Base-by-base conservation (phyloP, 1,140 invertebrate species). In the Cotesia glomerata region DNA sequence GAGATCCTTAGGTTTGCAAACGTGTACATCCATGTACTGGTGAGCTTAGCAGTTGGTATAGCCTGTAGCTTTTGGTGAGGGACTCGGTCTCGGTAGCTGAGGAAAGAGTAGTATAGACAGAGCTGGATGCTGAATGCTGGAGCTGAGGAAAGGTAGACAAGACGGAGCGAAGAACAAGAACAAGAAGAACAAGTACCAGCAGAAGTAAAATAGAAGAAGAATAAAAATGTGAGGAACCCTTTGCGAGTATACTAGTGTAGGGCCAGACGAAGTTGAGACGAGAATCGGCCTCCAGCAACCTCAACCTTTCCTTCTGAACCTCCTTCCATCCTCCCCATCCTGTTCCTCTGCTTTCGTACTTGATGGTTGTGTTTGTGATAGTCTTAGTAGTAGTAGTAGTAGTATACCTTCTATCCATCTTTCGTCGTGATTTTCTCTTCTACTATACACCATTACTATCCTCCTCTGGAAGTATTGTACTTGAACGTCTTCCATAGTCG, bases 361-460 rank as follows among this genome's bases (percentile, higher is more conserved):
- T 26, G 26, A 26, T 26, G 26, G 2, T 26, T 26, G 26, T 26
- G 3, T 26, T 26, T 9, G 39, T 45, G 11, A 7, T 45, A 45
- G 5, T 45, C 7, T 7, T 45, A 45, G 39, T 45, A 7, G 39
- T 45, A 56, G 4, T 18, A 56, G 54, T 56, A 14, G n/a, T 26
- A 56, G 54, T 56, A 26, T 56, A 16, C 8, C 54, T 56, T 56
- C 54, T 56, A 16, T 56, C 18, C 54, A n/a, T 14, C 54, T 64
- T 36, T 68, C 39, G 51, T 68, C 51, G 56, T 58, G 56, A 58
- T 58, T 58, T 68, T 35, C 34, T 68, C 52, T 56, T 14, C 67
- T 36, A 69, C 52, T 36, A 52, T 39, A 39, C 36, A 8, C 36
- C 36, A 39, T 9, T 45, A 45, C 36, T 32, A 13, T 36, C 32